These are phyloP conservation scores for Pterobdella sp. DNA, from an alignment of 2,888 invertebrate genomes.

Conservation along the genomic window DNA sequence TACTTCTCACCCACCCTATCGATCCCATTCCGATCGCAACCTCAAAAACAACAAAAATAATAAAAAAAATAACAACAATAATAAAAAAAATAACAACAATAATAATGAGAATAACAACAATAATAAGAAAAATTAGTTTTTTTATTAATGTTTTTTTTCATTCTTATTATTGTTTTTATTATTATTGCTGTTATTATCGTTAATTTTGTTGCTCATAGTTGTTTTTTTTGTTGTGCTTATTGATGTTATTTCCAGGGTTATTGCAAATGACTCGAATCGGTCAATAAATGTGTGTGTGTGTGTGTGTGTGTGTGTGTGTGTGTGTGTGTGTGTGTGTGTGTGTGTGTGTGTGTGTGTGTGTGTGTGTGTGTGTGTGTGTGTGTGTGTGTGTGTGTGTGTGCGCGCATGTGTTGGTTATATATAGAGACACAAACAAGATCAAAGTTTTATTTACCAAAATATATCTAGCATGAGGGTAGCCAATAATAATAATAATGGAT, in stretches of 20 bases:
- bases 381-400: background rate
- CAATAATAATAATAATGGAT: too few relatives aligned
- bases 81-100: background rate
- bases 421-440: too few relatives aligned
- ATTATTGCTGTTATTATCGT: background rate
- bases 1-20: background rate
- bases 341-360: background rate
- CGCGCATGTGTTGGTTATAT: background rate
- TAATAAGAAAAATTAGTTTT: background rate
- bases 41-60: background rate
- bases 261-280: too few relatives aligned
- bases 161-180: background rate
- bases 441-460: too few relatives aligned
- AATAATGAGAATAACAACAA: background rate
- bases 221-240: background rate
- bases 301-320: background rate
- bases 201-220: background rate
- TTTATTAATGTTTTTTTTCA: background rate
- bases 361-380: slow-evolving; percentile 5
- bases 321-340: slow-evolving; percentile 3
- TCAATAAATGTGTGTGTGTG: too few relatives aligned
- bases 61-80: background rate
- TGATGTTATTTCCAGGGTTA: too few relatives aligned
- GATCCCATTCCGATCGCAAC: background rate
- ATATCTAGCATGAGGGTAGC: too few relatives aligned